These are phyloP conservation scores for Tetraodon nigroviridis DNA, from an alignment of 2,113 vertebrate species.

Conservation along the genomic window DNA sequence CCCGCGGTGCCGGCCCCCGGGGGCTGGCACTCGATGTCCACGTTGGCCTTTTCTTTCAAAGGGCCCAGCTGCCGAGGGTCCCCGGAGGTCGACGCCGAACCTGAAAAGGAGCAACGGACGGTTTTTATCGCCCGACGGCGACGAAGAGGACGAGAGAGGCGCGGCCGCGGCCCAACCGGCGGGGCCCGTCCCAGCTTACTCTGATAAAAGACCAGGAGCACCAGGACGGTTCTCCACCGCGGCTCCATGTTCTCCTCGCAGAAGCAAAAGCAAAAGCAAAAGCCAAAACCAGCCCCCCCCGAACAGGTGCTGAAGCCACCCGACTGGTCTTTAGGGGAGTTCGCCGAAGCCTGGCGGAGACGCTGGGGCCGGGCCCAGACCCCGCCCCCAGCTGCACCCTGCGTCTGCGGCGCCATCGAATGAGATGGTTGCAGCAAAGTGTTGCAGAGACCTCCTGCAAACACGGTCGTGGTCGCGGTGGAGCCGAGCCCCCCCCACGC, in stretches of 20 bases:
- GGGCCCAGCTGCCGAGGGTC: rapidly evolving
- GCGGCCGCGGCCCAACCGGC: background rate
- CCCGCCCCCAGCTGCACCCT: conserved; percentile 48
- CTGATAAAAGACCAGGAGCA: conserved; percentile 31
- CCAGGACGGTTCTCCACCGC: conserved; percentile 44
- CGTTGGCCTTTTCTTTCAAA: rapidly evolving
- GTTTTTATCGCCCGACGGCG: background rate
- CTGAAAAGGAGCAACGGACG: background rate
- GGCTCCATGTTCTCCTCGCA: conserved; percentile 47
- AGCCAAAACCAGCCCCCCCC: too few species aligned
- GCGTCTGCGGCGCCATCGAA: conserved; percentile 39
- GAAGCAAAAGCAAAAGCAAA: background rate
- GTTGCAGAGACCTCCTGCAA: conserved; percentile 62
- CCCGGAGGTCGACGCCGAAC: conserved; percentile 21
- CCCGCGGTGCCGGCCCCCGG: rapidly evolving
- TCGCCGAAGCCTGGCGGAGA: conserved; percentile 17
- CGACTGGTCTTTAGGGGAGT: conserved; percentile 13
- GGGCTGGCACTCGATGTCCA: background rate
- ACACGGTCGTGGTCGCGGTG: conserved; percentile 37
- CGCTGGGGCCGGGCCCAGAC: conserved; percentile 27
- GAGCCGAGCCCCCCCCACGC: conserved; percentile 31
- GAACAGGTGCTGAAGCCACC: conserved; percentile 1
- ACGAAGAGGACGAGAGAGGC: background rate
- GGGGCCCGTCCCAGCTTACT: conserved; percentile 38
- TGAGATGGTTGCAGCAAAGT: conserved; percentile 52